Evolutionary conservation across 2,797 vertebrate species (phyloP), one percentile per base, ranked within the genome.

Genomic region (Anabas testudineus): DNA sequence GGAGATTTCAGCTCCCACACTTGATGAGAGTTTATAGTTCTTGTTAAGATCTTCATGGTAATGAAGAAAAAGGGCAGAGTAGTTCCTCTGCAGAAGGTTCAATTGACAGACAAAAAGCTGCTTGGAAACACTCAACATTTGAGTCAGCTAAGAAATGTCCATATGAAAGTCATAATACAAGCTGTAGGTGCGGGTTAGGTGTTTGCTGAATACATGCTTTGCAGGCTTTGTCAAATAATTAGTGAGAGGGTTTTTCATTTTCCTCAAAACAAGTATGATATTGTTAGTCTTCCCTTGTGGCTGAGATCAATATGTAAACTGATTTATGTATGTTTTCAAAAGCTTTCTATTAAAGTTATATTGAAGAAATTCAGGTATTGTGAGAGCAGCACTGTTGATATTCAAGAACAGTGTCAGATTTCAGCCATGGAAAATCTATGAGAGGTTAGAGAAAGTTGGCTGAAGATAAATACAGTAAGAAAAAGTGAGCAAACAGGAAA

Each of bases 371-470:
- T 41, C 13, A n/a, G 22, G 48, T n/a, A 41, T 2, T 22, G 41
- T 7, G 34, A 30, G 2, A 6, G 2, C 26, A 51, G 19, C 14
- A 19, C 28, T 5, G 18, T 4, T 1, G 2, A 55, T 22, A 32
- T 18, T 30, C 0, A 15, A 22, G 15, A 52, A 32, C 21, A 32
- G 21, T 14, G 2, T 60, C 22, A 49, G 63, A 39, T 49, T 28
- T 45, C 10, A 9, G 2, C 24, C 9, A 24, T n/a, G 22, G 19
- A 42, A n/a, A n/a, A 47, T 46, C 48, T 21, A 26, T 22, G 66
- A 61, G 67, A 75, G 53, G 79, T 67, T 51, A 76, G 45, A 47
- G 45, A 36, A 45, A 64, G 56, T 30, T 58, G 68, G 56, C 59
- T 53, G 41, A 9, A 47, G 65, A 75, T 69, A 66, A 78, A 69